Percentiles rank a stretch among this genome's conserved stretches.
These are phyloP conservation scores for Smutsia temminckii DNA, from an alignment of 2,797 vertebrate genomes.

Conservation along the genomic window DNA sequence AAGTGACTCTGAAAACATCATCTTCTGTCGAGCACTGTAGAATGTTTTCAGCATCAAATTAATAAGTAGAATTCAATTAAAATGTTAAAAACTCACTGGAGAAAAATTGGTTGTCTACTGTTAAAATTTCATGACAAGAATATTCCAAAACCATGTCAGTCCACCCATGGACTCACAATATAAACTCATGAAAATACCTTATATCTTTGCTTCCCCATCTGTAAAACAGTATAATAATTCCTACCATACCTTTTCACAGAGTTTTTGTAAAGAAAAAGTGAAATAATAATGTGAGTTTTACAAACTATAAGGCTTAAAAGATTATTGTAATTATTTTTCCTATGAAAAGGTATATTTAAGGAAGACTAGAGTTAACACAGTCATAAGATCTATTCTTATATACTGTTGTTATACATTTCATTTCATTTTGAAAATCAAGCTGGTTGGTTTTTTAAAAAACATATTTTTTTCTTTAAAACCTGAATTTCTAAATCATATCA, in stretches of 20 bases:
- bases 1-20: not conserved
- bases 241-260: not conserved
- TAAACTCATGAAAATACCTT: not conserved
- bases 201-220: not conserved
- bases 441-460: constrained; percentile 49
- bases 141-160: not conserved
- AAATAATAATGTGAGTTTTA: not conserved
- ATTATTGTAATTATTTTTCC: not conserved
- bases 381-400: constrained; percentile 40
- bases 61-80: not conserved
- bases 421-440: constrained; percentile 65
- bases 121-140: not conserved
- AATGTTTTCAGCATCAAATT: not conserved
- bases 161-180: not conserved
- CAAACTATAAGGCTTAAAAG: not conserved
- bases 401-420: constrained; percentile 30
- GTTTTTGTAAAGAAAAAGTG: not conserved
- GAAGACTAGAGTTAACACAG: not conserved
- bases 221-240: not conserved
- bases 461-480: constrained; percentile 16
- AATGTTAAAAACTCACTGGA: not conserved
- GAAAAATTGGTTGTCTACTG: not conserved
- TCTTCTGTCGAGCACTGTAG: not conserved
- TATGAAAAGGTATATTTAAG: not conserved
- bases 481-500: constrained; percentile 54